Base-by-base conservation (phyloP, 2,888 invertebrate genomes). In the Gastrophysa polygoni region DNA sequence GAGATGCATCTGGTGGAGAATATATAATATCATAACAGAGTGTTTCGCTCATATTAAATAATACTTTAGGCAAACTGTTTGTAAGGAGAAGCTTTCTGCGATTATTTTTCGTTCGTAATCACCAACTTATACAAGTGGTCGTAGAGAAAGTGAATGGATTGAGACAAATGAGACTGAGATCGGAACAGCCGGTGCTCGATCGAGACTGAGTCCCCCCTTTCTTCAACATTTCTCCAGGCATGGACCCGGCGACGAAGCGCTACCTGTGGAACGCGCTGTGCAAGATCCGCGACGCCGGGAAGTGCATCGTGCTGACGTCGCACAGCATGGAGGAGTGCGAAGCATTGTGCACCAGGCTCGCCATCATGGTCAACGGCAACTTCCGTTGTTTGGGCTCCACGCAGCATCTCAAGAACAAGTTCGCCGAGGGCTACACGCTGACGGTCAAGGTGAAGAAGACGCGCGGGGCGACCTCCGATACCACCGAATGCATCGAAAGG, bases 261-360 rank as follows among this genome's bases (percentile, higher is more conserved):
- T 88, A 90, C 64, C 85, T 95, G 10, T 95, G 95, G 95, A 85
- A 90, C 71, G 89, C 89, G 11, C 85, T 93, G 28, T 85, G 86
- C 66, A 85, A 86, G 60, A 86, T 90, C 43, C 84, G 91, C 49
- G 88, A 89, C 60, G 83, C 86, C 2, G 93, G 93, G 0, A 87
- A 87, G 76, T 89, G 91, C 61, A 87, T 95, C 57, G 85, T 95
- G 62, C 84, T 95, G 61, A 95, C 95, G 16, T 93, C 93, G 47
- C 92, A 92, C 83, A 91, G 91, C 78, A 92, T 93, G 91, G 92
- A 92, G 81, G 93, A 93, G 81, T 92, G 92, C 80, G 93, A 93
- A 82, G 92, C 92, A 16, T 83, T 93, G 18, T 93, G 93, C 79
- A 90, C 91, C 1, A 84, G 92, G 4, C 80, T 93, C 69, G 92